Evolutionary conservation across 2,888 invertebrate genomes (phyloP), one percentile per base, ranked within the genome.

Genomic region (Megastigmus dorsalis): DNA sequence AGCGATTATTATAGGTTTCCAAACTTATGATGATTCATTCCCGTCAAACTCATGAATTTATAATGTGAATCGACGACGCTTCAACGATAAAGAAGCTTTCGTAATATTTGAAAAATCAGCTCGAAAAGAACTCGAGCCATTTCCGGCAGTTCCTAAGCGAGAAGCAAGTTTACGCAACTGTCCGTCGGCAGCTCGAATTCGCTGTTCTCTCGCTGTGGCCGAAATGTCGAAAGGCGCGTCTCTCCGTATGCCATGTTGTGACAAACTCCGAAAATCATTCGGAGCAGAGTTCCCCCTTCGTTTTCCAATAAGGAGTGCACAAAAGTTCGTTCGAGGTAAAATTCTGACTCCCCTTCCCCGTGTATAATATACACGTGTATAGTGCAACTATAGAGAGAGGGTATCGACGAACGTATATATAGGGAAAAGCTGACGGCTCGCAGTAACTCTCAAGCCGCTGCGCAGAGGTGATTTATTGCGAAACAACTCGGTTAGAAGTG

Each of bases 401-500:
- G 20, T n/a, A 62, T 36, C 36, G 59, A 43, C 63, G 50, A 26
- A 23, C 18, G 38, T 15, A 60, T 30, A 36, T 15, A 60, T 30
- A 36, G 33, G 33, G 54, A 45, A 60, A 69, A 80, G 80, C 80
- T 80, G 38, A 38, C 20, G 45, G 48, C 18, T 10, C 70, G 20
- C 20, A 9, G 69, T 50, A 28, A 57, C 23, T 33, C 55, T 23
- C 2, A 15, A 76, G 71, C n/a, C n/a, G n/a, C n/a, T n/a, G 48
- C 57, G 50, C 10, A 23, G 52, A 50, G 76, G 79, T 84, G 84
- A 84, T 85, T 84, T 83, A 84, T 84, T 79, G 79, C 79, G 78
- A 82, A 85, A 81, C 85, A 84, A 84, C 82, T 81, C 82, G 77
- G 82, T 79, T 78, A 74, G 75, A 78, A 80, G 78, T 81, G 78